A percentile compares a stretch with the other conserved stretches of the same genome.
Conservation (phyloP, 2,797 vertebrate genomes). For the Betta splendens region DNA sequence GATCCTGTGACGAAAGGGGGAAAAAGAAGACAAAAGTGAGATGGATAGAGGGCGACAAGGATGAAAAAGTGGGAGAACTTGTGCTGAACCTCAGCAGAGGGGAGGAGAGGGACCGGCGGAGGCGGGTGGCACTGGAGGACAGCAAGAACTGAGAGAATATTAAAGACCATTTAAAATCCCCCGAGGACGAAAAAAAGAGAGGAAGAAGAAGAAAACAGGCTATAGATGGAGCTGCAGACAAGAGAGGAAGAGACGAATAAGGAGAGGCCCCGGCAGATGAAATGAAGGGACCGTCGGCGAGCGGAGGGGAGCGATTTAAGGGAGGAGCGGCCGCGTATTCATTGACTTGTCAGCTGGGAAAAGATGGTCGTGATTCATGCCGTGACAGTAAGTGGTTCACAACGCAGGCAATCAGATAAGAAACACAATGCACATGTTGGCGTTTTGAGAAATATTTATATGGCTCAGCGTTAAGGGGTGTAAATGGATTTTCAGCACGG, state of each 20-base stretch:
- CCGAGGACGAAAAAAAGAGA: constrained; percentile 31
- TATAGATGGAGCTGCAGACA: constrained; percentile 57
- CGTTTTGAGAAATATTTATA: constrained; percentile 62
- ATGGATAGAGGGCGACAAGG: constrained; percentile 6
- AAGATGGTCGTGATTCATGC: constrained; percentile 59
- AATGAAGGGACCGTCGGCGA: constrained; percentile 46
- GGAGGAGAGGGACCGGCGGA: constrained; percentile 38
- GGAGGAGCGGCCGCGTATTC: constrained; percentile 53
- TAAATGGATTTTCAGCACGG: constrained; percentile 63
- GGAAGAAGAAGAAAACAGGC: constrained; percentile 45
- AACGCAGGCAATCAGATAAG: constrained; percentile 47
- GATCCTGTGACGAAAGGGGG: constrained; percentile 34
- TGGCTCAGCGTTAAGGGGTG: constrained; percentile 56
- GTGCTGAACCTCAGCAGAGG: constrained; percentile 24
- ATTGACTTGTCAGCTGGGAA: constrained; percentile 51
- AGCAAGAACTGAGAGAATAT: constrained; percentile 71
- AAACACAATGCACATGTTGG: constrained; percentile 50
- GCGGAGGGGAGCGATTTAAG: constrained; percentile 58
- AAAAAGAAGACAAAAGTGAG: background rate
- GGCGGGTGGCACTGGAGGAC: constrained; percentile 65
- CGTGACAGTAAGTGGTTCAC: constrained; percentile 61
- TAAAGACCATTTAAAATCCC: constrained; percentile 61
- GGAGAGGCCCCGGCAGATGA: constrained; percentile 39
- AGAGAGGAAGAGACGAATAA: constrained; percentile 55
- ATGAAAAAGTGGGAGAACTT: constrained; percentile 45